phyloP scores from a whole-genome alignment of 2,888 invertebrate species.

The Scaptodrosophila latifasciaeformis region DNA sequence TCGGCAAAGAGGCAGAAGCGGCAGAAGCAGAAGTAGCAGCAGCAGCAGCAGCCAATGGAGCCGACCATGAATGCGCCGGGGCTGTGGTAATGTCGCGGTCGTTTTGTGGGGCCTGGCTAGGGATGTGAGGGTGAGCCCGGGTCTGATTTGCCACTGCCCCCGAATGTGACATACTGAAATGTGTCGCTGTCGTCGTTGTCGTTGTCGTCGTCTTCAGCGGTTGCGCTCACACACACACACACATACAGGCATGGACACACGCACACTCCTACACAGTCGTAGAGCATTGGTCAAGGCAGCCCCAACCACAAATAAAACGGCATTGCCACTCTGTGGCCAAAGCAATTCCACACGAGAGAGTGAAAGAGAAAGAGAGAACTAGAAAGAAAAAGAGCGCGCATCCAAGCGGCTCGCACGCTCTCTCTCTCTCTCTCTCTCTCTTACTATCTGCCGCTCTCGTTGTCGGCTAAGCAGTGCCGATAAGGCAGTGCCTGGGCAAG shows the following conservation, averaged over 20 bases:
- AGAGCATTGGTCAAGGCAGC: neutral
- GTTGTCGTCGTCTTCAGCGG: neutral
- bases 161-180: conserved; percentile 39
- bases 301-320: neutral
- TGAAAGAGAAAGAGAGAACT: conserved; percentile 5
- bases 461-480: conserved; percentile 41
- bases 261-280: conserved; percentile 20
- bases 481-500: neutral
- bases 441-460: too few species aligned
- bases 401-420: conserved; percentile 1
- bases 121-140: neutral
- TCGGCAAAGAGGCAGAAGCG: neutral
- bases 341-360: neutral
- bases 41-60: conserved; percentile 36
- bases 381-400: conserved; percentile 5
- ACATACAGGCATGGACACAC: neutral
- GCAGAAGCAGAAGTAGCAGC: neutral
- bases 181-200: conserved; percentile 29
- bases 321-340: too few species aligned
- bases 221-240: neutral
- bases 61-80: conserved; percentile 35
- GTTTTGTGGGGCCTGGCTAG: conserved; percentile 13
- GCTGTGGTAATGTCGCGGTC: conserved; percentile 41
- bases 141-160: conserved; percentile 2
- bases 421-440: conserved; percentile 25